Base-by-base conservation (phyloP, 2,888 invertebrate genomes). In the Morpho achilles region DNA sequence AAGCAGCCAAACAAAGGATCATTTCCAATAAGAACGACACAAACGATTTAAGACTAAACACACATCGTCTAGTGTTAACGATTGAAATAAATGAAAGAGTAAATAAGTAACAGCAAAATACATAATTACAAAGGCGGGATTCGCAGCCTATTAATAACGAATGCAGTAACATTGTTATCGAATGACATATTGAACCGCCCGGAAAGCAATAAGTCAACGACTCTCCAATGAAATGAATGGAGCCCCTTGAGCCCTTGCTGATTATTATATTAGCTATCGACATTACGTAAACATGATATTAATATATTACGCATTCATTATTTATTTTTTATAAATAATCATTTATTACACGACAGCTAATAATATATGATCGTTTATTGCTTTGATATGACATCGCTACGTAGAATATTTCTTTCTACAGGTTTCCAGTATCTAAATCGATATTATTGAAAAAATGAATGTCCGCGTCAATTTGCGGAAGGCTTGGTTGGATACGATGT, bases 161-260 rank as follows among this genome's bases (percentile, higher is more conserved):
- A 74, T 75, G 78, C 76, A 80, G 79, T 77, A 79, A 84, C 78
- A 82, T 80, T 82, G 80, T 82, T 84, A 85, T 84, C 82, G 63
- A 60, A 64, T 72, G 76, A 77, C 78, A 69, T 75, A 75, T 75
- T 79, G 82, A 80, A 80, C 80, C 73, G 75, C 73, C 74, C 70
- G 75, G 76, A 73, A 75, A 75, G 75, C 75, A 80, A 81, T 82
- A 84, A 83, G 82, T 83, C 83, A 84, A 80, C 80, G 84, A 82
- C 83, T 80, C 70, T 61, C 59, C 61, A 67, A 67, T 64, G 60
- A 71, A 76, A 79, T 79, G 77, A 81, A 84, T 80, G 77, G 79
- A 79, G 73, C 71, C 70, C 66, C 73, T 73, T 72, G 73, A 63
- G 71, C 69, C 70, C 71, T 69, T 43, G 72, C 58, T 65, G 55